These are phyloP conservation scores for Rhodinocichla rosea DNA, from an alignment of 2,113 vertebrate genomes.

Conservation along the genomic window DNA sequence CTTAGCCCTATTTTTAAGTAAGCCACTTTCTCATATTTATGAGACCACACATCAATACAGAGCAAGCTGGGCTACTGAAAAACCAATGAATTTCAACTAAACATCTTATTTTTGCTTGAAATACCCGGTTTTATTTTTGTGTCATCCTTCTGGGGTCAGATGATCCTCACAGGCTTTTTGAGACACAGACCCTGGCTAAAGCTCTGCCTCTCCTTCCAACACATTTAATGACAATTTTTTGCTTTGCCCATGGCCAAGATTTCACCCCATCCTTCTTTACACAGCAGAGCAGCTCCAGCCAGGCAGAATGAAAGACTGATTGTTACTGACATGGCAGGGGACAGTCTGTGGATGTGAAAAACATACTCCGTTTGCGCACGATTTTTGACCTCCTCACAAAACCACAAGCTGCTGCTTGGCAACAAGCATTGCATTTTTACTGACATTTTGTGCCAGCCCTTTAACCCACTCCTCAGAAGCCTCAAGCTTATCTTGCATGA, in stretches of 20 bases:
- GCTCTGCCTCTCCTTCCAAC: not conserved
- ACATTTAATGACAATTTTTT: not conserved
- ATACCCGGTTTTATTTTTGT: not conserved
- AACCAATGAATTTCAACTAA: not conserved
- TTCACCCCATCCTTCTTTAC: conserved; percentile 5
- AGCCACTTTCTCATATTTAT: not conserved
- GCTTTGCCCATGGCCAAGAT: not conserved
- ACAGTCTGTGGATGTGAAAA: not conserved
- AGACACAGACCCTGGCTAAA: not conserved
- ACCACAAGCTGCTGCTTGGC: not conserved
- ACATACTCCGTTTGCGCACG: not conserved
- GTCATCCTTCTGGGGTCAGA: not conserved
- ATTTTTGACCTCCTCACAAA: conserved; percentile 41
- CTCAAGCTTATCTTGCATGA: conserved; percentile 2
- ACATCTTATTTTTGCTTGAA: not conserved
- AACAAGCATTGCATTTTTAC: not conserved
- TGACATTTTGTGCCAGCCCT: not conserved
- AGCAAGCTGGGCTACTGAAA: not conserved
- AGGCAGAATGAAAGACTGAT: not conserved
- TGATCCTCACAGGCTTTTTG: not conserved
- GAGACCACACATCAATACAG: not conserved
- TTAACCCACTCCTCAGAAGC: not conserved
- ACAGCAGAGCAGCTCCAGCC: accelerated
- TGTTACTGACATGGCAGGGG: not conserved
- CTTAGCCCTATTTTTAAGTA: not conserved